Evolutionary conservation across 92 coral and sea anemone genomes (phyloP).

Genomic region (Actinostola sp.): DNA sequence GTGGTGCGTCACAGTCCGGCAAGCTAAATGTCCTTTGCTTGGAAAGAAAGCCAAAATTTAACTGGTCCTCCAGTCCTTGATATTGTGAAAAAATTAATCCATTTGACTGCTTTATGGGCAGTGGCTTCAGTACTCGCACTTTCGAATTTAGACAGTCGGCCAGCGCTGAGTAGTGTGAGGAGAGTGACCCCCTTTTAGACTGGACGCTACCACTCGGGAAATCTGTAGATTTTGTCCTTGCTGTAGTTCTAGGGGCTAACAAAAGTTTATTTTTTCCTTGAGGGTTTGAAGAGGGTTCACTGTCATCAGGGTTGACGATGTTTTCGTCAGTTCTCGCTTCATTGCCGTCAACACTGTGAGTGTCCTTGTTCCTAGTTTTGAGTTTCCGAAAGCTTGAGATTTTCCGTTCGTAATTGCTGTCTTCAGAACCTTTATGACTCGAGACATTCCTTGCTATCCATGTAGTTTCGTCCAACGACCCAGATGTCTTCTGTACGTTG

Average conservation of each 20-base stretch:
- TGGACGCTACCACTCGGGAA: not conserved
- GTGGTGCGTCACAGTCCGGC: not conserved
- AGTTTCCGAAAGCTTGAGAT: not conserved
- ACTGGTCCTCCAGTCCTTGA: not conserved
- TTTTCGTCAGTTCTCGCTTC: not conserved
- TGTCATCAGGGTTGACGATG: not conserved
- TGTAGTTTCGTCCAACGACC: not conserved
- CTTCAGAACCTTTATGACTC: no score
- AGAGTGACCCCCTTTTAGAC: not conserved
- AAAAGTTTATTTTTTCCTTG: not conserved
- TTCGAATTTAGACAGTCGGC: slow-evolving; percentile 2
- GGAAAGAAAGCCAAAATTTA: slow-evolving; percentile 1
- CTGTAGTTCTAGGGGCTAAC: not conserved
- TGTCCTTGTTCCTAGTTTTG: not conserved
- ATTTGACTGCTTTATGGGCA: not conserved
- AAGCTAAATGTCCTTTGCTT: slow-evolving; percentile 9
- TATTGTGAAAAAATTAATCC: not conserved
- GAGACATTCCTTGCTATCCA: not conserved
- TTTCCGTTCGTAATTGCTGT: not conserved
- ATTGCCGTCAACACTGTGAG: not conserved
- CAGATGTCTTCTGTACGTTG: not conserved
- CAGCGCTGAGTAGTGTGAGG: not conserved
- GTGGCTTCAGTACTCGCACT: not conserved
- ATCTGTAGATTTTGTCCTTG: not conserved
- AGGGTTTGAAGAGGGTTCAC: not conserved